Evolutionary conservation across 2,797 vertebrate genomes (phyloP).

Genomic region (Propithecus deckenii): DNA sequence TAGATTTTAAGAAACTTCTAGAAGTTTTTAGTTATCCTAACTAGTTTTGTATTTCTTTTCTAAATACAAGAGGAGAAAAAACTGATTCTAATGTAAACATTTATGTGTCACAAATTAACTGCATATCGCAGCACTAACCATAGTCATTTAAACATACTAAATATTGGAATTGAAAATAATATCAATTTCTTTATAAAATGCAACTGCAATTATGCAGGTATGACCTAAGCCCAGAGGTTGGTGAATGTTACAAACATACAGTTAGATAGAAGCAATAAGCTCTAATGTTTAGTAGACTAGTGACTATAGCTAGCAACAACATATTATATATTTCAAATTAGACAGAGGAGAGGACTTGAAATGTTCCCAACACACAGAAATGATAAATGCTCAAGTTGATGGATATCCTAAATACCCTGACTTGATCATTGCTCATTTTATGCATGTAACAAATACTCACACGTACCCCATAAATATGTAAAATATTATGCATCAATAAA

Average conservation of each 20-base stretch:
- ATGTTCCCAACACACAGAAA: neutral
- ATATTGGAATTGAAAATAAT: neutral
- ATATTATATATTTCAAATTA: neutral
- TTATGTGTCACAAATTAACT: neutral
- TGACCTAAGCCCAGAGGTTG: neutral
- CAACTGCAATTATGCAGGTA: neutral
- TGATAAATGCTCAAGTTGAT: neutral
- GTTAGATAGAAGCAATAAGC: neutral
- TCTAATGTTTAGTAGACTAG: neutral
- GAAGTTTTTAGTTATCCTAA: neutral
- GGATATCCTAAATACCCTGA: neutral
- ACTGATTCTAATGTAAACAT: neutral
- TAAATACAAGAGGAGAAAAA: conserved; percentile 17
- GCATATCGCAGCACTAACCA: neutral
- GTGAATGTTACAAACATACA: neutral
- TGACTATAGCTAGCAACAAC: neutral
- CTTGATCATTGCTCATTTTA: neutral
- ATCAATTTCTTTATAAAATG: neutral
- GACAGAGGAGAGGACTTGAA: neutral
- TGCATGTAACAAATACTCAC: neutral
- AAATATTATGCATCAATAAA: neutral
- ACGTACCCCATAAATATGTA: neutral
- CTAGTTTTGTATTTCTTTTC: conserved; percentile 27
- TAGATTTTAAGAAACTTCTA: neutral
- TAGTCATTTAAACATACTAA: neutral